Evolutionary conservation across 1,140 invertebrate species (phyloP).

Genomic region (Trachymyrmex cornetzi): DNA sequence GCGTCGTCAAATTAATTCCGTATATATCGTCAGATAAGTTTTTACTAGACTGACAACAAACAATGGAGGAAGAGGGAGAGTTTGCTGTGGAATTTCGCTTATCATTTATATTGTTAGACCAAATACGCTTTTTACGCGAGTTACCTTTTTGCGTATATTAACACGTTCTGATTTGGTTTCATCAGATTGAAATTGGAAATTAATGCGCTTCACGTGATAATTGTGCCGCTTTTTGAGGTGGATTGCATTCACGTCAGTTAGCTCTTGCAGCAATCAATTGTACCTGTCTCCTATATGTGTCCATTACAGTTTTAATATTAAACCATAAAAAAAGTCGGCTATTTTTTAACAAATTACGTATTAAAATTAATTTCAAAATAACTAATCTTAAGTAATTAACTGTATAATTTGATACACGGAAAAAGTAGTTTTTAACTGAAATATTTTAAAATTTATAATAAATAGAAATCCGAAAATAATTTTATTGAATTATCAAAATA

Average conservation of each 20-base stretch:
- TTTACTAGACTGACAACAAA: conserved; percentile 48
- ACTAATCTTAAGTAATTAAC: background rate
- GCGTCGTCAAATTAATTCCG: conserved; percentile 5
- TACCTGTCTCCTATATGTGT: background rate
- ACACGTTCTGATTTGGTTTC: conserved; percentile 27
- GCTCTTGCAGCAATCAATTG: background rate
- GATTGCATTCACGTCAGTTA: background rate
- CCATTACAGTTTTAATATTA: background rate
- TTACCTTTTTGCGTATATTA: background rate
- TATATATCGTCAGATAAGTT: conserved; percentile 14
- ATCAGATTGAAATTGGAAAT: conserved; percentile 45
- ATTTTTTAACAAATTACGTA: background rate
- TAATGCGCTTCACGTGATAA: background rate
- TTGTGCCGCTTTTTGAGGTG: background rate
- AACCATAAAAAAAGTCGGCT: background rate
- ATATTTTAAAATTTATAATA: no score
- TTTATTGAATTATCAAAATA: no score
- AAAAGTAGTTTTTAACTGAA: no score
- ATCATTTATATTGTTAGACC: conserved; percentile 6
- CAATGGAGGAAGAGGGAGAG: background rate
- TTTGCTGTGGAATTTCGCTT: conserved; percentile 1
- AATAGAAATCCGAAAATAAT: no score
- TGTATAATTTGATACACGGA: background rate
- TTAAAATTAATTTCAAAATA: background rate
- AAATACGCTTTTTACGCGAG: conserved; percentile 32